phyloP scores from a whole-genome alignment of 2,888 invertebrate genomes.

The Tetranychus piercei region DNA sequence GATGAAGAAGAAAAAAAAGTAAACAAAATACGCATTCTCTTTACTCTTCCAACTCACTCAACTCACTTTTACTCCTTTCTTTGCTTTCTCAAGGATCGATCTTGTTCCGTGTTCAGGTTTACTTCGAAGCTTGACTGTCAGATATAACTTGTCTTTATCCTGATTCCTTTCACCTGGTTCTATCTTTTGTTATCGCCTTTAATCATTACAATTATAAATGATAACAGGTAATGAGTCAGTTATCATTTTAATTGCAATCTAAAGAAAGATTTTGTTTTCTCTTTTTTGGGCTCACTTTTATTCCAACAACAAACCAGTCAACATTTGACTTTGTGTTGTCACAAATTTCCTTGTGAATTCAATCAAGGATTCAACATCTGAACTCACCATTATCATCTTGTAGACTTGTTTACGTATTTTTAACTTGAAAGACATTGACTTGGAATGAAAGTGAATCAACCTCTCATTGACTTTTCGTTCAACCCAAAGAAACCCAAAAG shows the following conservation, averaged over 20 bases:
- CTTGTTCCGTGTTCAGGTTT: not conserved
- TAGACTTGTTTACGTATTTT: not conserved
- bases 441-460: not conserved
- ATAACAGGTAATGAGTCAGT: not conserved
- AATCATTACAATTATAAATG: not conserved
- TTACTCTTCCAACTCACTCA: not conserved
- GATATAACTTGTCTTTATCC: not conserved
- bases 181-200: not conserved
- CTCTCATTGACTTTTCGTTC: not conserved
- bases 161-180: not conserved
- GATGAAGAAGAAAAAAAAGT: not conserved
- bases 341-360: not conserved
- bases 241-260: not conserved
- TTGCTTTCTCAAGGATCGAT: not conserved
- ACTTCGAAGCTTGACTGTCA: not conserved
- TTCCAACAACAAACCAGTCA: not conserved
- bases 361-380: not conserved
- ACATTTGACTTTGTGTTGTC: not conserved
- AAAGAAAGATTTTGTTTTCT: not conserved
- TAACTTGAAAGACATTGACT: not conserved
- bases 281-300: not conserved
- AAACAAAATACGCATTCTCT: not conserved
- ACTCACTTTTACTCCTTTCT: no score
- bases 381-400: not conserved
- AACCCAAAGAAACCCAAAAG: not conserved